Base-by-base conservation (phyloP, 2,888 invertebrate species). In the Nysson spinosus region DNA sequence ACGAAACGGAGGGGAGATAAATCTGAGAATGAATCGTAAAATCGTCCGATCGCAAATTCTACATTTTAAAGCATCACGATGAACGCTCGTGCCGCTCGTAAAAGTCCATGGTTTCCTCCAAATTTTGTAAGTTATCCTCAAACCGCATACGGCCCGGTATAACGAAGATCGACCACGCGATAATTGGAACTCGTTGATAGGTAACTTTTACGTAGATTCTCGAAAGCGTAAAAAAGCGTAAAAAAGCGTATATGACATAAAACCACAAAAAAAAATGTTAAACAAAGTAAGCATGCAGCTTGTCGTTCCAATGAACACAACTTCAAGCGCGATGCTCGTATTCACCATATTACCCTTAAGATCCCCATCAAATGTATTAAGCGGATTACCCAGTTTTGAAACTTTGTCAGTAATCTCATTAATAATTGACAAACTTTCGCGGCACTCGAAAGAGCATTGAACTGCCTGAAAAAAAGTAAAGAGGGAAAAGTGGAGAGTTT, bases 21-120 rank as follows among this genome's bases (percentile, higher is more conserved):
- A 75, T 64, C 52, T 46, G 42, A 11, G 64, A 55, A 58, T 26
- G 55, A 61, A 12, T 52, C 72, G 56, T 75, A 71, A 71, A 75
- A 50, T 58, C 58, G 61, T 49, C 44, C 40, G 47, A 28, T 40
- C 54, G 49, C 49, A 49, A 58, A 66, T 60, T 56, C 58, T 55
- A 35, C 9, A 37, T 51, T 66, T 64, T 49, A 43, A 61, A 39
- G 51, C 66, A 47, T 44, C 37, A 55, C 43, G 50, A 32, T 9
- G 58, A 51, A 69, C 61, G 39, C 47, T 37, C 28, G 17, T 37
- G 47, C 46, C 55, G 32, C 14, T 72, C 75, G 65, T 75, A 74
- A 74, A 74, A 54, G 20, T 37, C 39, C 37, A 39, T 37, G 19
- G 37, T 30, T 26, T 32, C 39, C 57, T 58, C 43, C 50, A 28